These are phyloP conservation scores for Chauna torquata DNA, from an alignment of 2,113 vertebrate genomes.

Conservation along the genomic window DNA sequence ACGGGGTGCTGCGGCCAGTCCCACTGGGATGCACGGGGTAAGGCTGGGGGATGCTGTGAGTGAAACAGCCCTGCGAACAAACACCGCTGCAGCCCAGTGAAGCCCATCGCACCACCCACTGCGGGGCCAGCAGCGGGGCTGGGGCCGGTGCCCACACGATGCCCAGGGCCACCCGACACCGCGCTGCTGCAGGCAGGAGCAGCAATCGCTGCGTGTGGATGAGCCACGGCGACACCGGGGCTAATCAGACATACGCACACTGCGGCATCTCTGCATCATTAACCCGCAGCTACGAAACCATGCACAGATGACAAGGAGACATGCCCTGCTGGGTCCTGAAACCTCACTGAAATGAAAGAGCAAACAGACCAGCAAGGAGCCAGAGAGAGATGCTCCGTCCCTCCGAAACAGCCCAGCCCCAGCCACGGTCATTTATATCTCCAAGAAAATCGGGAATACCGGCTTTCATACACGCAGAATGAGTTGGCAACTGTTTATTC, in stretches of 20 bases:
- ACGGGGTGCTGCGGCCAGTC: neutral
- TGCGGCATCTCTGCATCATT: accelerated
- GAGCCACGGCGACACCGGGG: neutral
- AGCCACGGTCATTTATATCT: neutral
- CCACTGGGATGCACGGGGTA: neutral
- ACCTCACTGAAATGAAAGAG: neutral
- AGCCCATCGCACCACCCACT: neutral
- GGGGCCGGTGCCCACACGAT: neutral
- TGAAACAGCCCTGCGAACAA: neutral
- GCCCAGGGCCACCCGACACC: neutral
- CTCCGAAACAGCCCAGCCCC: accelerated
- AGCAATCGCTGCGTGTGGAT: neutral
- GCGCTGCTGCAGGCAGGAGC: accelerated
- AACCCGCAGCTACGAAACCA: accelerated
- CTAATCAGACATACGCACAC: neutral
- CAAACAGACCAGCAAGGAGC: neutral
- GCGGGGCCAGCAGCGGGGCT: neutral
- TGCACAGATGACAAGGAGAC: neutral
- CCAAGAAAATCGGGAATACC: neutral
- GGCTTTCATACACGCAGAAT: neutral
- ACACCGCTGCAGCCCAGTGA: neutral
- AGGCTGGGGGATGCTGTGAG: neutral
- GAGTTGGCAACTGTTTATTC: neutral
- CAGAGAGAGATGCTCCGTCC: neutral
- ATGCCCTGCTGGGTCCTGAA: neutral